Conservation (phyloP, 2,113 vertebrate genomes). For the Anhinga rufa region DNA sequence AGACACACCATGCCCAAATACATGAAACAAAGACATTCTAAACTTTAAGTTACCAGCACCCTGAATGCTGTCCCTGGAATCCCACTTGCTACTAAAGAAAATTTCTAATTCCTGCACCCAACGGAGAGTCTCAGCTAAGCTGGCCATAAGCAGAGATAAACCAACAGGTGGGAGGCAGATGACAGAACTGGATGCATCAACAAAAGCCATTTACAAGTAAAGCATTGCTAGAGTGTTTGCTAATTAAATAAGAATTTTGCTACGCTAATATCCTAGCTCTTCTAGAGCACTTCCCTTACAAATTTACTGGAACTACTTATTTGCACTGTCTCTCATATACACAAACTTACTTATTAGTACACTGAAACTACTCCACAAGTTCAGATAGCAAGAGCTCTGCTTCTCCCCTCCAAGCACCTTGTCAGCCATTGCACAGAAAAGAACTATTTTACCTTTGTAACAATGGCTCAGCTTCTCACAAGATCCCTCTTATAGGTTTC, state of each 20-base stretch:
- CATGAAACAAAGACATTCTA: not conserved
- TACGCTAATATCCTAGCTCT: not conserved
- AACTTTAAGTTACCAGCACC: not conserved
- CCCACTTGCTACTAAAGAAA: not conserved
- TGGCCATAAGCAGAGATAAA: not conserved
- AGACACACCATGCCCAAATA: not conserved
- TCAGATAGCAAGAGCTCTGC: not conserved
- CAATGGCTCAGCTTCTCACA: not conserved
- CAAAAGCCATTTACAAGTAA: not conserved
- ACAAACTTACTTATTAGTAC: not conserved
- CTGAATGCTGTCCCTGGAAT: not conserved
- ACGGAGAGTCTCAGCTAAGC: not conserved
- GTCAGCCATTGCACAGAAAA: not conserved
- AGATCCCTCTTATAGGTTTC: not conserved
- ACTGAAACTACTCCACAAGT: not conserved
- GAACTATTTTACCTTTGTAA: not conserved
- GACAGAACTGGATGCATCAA: not conserved
- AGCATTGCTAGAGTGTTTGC: not conserved
- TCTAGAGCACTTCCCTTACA: not conserved
- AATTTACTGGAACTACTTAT: not conserved
- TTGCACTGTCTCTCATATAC: not conserved
- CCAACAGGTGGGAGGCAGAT: not conserved
- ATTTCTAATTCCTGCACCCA: not conserved
- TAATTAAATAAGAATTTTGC: not conserved
- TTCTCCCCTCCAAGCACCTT: not conserved